Percentiles rank a stretch among this genome's conserved stretches.
These are phyloP conservation scores for Metopolophium dirhodum DNA, from an alignment of 1,140 invertebrate species.

Conservation along the genomic window DNA sequence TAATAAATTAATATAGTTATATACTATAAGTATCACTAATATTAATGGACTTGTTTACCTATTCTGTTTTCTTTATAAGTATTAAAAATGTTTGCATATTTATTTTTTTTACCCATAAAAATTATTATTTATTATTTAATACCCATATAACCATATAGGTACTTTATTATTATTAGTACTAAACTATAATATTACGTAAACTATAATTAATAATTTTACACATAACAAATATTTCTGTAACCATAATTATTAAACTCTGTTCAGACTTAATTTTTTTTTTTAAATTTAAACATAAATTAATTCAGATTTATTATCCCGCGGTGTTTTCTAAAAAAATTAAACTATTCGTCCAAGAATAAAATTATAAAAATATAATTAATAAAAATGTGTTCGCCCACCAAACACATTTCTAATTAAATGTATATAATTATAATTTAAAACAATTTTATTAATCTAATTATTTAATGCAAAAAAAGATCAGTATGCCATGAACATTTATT, in stretches of 20 bases:
- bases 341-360: no score
- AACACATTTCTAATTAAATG: no score
- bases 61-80: background rate
- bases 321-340: no score
- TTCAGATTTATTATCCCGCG: background rate
- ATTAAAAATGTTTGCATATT: background rate
- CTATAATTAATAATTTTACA: background rate
- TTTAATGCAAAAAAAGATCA: no score
- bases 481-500: no score
- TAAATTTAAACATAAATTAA: background rate
- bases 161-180: background rate
- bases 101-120: background rate
- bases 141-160: no score
- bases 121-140: background rate
- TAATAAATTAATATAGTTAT: background rate
- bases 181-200: background rate
- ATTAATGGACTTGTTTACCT: background rate
- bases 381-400: no score
- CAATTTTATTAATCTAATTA: no score
- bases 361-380: no score
- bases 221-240: background rate
- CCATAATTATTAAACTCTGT: background rate
- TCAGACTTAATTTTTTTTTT: background rate
- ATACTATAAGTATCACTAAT: background rate
- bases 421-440: no score